Conservation (phyloP, 2,113 vertebrate genomes). For the Nansenia antarctica region DNA sequence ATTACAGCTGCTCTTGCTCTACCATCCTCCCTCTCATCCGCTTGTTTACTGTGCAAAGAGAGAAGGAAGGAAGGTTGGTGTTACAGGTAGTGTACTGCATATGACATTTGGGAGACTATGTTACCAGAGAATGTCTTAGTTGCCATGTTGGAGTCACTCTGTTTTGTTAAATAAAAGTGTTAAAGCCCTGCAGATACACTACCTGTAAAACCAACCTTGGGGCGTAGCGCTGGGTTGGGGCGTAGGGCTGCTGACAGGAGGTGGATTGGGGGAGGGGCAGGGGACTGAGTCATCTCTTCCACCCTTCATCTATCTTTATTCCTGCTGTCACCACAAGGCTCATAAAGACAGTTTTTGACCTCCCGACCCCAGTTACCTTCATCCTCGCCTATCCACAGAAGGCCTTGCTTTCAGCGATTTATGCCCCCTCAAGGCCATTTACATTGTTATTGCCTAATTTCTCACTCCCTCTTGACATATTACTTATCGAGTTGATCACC, state of each 20-base stretch:
- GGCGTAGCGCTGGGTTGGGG: neutral
- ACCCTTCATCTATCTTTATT: constrained; percentile 45
- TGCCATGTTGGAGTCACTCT: too few relatives aligned
- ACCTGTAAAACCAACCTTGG: neutral
- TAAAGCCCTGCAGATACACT: neutral
- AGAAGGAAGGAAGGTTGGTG: neutral
- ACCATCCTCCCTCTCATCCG: neutral
- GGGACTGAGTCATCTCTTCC: constrained; percentile 30
- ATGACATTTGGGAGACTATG: neutral
- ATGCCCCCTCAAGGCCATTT: constrained; percentile 37
- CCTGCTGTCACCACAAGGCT: constrained; percentile 30
- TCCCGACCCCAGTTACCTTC: constrained; percentile 19
- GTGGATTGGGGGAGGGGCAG: constrained; percentile 4
- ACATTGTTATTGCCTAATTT: constrained; percentile 39
- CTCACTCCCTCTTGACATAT: constrained; percentile 38
- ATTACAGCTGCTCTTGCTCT: constrained; percentile 33
- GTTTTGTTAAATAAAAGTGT: too few relatives aligned
- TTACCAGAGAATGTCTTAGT: too few relatives aligned
- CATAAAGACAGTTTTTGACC: constrained; percentile 47
- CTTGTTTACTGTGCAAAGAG: constrained; percentile 21
- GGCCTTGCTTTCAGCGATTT: constrained; percentile 32
- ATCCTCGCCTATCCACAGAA: constrained; percentile 29
- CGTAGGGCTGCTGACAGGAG: constrained; percentile 3
- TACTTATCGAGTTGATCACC: constrained; percentile 25
- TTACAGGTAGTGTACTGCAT: neutral